Conservation (phyloP, 2,888 invertebrate genomes). For the Masnerella sp. region DNA sequence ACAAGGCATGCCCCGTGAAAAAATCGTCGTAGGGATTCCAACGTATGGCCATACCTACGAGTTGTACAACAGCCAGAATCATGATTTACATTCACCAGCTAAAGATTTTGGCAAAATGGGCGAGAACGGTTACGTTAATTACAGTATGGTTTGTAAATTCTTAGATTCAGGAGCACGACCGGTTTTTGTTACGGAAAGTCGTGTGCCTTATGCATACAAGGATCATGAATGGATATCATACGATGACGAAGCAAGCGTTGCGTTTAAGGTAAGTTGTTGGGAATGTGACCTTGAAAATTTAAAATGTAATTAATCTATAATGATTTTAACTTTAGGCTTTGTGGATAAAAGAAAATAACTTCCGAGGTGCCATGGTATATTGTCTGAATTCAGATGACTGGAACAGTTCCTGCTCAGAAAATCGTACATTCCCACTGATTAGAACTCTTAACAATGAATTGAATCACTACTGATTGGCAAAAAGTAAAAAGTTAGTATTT, state of each 20-base stretch:
- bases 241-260: conserved; percentile 85
- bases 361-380: conserved; percentile 91
- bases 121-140: conserved; percentile 84
- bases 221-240: conserved; percentile 90
- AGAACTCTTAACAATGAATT: conserved; percentile 37
- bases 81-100: conserved; percentile 85
- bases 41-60: conserved; percentile 87
- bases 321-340: too few species aligned
- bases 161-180: conserved; percentile 79
- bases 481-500: too few species aligned
- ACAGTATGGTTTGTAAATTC: conserved; percentile 85
- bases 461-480: too few species aligned
- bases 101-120: conserved; percentile 85
- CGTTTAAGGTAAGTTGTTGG: conserved; percentile 81
- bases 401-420: conserved; percentile 79
- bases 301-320: conserved; percentile 15
- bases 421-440: conserved; percentile 77
- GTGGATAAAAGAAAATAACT: conserved; percentile 81
- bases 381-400: conserved; percentile 90
- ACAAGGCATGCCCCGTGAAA: conserved; percentile 86
- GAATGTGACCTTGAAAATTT: conserved; percentile 1
- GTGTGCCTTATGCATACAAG: conserved; percentile 87
- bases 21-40: conserved; percentile 91
- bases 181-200: conserved; percentile 83
- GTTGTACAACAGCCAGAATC: conserved; percentile 83